These are phyloP conservation scores for Mola mola DNA, from an alignment of 2,113 vertebrate species.

Conservation along the genomic window DNA sequence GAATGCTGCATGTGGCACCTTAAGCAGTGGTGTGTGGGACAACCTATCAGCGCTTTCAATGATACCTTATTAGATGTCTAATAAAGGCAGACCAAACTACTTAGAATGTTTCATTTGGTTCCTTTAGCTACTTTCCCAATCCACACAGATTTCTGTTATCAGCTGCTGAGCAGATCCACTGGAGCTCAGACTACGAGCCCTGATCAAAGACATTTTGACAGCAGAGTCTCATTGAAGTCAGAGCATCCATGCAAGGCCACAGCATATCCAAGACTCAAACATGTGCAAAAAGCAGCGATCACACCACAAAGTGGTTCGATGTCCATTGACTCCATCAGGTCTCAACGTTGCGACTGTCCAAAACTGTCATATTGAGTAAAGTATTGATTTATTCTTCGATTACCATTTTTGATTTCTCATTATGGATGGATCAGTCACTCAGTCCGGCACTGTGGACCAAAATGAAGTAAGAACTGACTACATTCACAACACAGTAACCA, in stretches of 20 bases:
- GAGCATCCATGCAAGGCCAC: not conserved
- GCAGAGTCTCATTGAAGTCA: slow-evolving; percentile 17
- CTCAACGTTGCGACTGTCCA: no score
- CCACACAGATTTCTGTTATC: slow-evolving; percentile 24
- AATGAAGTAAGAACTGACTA: no score
- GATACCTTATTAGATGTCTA: slow-evolving; percentile 12
- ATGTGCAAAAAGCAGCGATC: not conserved
- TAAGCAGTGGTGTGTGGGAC: slow-evolving; percentile 5
- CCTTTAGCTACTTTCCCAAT: slow-evolving; percentile 5
- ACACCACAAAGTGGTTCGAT: not conserved
- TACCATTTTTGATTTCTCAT: no score
- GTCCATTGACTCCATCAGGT: not conserved
- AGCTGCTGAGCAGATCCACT: slow-evolving; percentile 28
- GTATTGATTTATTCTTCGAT: not conserved
- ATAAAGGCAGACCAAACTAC: slow-evolving; percentile 18
- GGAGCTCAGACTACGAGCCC: slow-evolving; percentile 7
- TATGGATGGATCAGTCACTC: not conserved
- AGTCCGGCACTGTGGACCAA: no score
- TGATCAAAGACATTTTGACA: slow-evolving; percentile 41
- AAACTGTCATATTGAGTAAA: not conserved
- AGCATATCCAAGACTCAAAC: slow-evolving; percentile 4
- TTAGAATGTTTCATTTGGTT: slow-evolving; percentile 15
- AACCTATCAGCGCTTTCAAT: slow-evolving; percentile 7
- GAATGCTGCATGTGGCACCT: slow-evolving; percentile 20
- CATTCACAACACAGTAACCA: no score